A percentile compares a stretch with the other conserved stretches of the same genome.
Conservation (phyloP, 2,888 invertebrate genomes). For the Lasioglossum leucozonium region DNA sequence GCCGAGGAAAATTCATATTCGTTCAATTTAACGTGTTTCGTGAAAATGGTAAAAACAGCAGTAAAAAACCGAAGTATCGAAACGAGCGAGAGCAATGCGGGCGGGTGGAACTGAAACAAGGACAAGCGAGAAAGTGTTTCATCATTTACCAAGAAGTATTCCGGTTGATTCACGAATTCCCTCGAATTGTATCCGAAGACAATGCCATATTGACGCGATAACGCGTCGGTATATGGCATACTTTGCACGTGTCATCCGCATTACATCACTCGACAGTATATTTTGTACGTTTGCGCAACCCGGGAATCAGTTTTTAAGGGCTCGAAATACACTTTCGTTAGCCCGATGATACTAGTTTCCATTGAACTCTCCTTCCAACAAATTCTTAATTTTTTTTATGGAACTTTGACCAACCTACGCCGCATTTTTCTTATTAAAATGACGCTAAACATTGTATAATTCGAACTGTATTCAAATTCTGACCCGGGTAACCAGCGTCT, state of each 20-base stretch:
- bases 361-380: not conserved
- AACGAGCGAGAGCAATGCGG: no score
- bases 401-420: no score
- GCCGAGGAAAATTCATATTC: no score
- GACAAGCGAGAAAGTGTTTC: not conserved
- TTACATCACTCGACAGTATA: not conserved
- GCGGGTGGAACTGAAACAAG: not conserved
- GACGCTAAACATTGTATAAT: no score
- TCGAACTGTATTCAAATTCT: no score
- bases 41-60: no score
- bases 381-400: not conserved
- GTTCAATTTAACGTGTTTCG: no score
- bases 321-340: not conserved
- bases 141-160: not conserved
- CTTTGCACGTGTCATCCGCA: not conserved
- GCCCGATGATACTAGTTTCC: not conserved
- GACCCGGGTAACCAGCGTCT: no score
- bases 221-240: not conserved
- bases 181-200: not conserved
- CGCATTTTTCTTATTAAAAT: no score
- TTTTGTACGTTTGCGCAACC: not conserved
- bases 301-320: not conserved
- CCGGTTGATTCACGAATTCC: not conserved
- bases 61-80: not conserved
- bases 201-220: not conserved